phyloP scores from a whole-genome alignment of 2,797 vertebrate genomes.

The Anguilla obscura region DNA sequence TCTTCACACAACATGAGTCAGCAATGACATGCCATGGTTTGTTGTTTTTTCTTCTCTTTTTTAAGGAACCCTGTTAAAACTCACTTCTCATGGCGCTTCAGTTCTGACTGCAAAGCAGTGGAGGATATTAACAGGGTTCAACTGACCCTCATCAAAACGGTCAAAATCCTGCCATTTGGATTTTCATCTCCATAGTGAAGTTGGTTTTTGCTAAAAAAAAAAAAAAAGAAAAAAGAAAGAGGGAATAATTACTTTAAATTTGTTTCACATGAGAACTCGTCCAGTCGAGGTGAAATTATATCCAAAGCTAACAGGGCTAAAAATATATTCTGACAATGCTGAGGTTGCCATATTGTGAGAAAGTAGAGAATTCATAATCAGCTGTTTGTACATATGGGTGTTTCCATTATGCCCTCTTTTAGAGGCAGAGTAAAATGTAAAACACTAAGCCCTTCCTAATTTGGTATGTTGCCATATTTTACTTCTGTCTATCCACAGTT shows the following conservation, averaged over 20 bases:
- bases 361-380: conserved; percentile 18
- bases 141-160: not conserved
- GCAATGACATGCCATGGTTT: not conserved
- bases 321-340: not conserved
- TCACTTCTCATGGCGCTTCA: not conserved
- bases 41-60: not conserved
- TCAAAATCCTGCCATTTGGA: not conserved
- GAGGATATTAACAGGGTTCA: conserved; percentile 19
- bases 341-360: not conserved
- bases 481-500: conserved; percentile 58
- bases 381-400: conserved; percentile 45
- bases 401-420: conserved; percentile 53
- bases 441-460: conserved; percentile 57
- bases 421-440: conserved; percentile 45
- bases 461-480: conserved; percentile 61
- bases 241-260: not conserved
- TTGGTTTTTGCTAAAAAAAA: not conserved
- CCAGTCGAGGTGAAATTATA: not conserved
- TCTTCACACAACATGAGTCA: conserved; percentile 10
- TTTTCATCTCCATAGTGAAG: not conserved
- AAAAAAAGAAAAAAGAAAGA: no score
- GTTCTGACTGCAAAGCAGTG: not conserved
- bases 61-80: not conserved
- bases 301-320: not conserved
- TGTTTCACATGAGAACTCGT: not conserved